Percentiles rank a stretch among this genome's conserved stretches.
Evolutionary conservation across 2,888 invertebrate species (phyloP).

Genomic region (Erebia aethiops): DNA sequence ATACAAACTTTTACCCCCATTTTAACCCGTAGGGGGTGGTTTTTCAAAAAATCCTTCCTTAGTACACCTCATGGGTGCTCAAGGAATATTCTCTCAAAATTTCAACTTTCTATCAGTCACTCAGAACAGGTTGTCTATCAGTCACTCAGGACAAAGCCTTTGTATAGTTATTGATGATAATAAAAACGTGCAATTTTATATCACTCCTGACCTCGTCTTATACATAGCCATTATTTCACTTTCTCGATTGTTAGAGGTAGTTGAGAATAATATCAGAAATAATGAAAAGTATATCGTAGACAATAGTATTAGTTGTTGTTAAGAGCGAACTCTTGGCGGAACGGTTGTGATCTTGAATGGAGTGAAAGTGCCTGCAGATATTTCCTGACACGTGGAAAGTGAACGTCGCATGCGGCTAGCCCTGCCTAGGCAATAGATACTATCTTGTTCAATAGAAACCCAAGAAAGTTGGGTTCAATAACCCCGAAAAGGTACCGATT

Average conservation of each 20-base stretch:
- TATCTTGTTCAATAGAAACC: conserved; percentile 59
- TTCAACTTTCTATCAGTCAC: too few species aligned
- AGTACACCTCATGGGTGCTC: too few species aligned
- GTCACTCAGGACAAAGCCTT: too few species aligned
- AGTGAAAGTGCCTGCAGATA: conserved; percentile 75
- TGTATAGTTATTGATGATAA: too few species aligned
- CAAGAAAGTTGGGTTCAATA: conserved; percentile 54
- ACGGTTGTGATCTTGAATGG: conserved; percentile 76
- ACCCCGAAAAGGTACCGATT: conserved; percentile 29
- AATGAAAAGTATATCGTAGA: conserved; percentile 41
- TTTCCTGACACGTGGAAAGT: conserved; percentile 79
- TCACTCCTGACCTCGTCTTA: not conserved
- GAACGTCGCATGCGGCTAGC: conserved; percentile 60
- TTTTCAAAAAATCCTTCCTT: too few species aligned
- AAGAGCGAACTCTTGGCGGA: conserved; percentile 59
- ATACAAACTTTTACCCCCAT: too few species aligned
- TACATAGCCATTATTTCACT: conserved; percentile 2
- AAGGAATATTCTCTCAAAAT: too few species aligned
- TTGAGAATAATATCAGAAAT: conserved; percentile 28
- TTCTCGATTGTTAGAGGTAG: conserved; percentile 19
- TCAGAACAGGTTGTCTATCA: too few species aligned
- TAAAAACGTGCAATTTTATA: not conserved
- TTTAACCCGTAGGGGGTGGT: too few species aligned
- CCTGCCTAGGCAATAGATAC: conserved; percentile 55
- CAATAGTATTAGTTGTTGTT: conserved; percentile 60